These are phyloP conservation scores for Eufriesea mexicana DNA, from an alignment of 1,140 invertebrate genomes.

Conservation along the genomic window DNA sequence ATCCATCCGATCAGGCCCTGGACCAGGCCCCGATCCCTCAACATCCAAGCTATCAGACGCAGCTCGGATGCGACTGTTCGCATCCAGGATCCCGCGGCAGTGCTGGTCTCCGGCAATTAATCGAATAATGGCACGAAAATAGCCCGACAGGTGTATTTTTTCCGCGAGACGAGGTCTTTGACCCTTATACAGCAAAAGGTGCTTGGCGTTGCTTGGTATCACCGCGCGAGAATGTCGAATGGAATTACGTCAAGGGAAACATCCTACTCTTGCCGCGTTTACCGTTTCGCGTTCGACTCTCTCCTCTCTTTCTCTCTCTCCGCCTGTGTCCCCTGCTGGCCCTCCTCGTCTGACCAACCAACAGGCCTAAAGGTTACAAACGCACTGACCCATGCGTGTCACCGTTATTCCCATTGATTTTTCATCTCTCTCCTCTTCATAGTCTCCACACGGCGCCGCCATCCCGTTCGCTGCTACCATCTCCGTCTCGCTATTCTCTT, in stretches of 20 bases:
- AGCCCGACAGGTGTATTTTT: slow-evolving; percentile 51
- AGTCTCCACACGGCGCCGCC: neutral
- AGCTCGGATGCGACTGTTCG: neutral
- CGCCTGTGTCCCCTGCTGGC: slow-evolving; percentile 2
- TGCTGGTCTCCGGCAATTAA: slow-evolving; percentile 49
- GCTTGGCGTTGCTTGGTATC: slow-evolving; percentile 51
- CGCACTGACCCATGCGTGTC: slow-evolving; percentile 72
- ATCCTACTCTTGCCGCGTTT: slow-evolving; percentile 64
- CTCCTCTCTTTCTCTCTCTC: slow-evolving; percentile 7
- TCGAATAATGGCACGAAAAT: slow-evolving; percentile 64
- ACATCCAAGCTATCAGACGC: neutral
- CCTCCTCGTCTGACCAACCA: slow-evolving; percentile 15
- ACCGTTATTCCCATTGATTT: slow-evolving; percentile 70
- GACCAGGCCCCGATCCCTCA: no score
- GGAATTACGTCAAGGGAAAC: slow-evolving; percentile 69
- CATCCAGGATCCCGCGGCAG: neutral
- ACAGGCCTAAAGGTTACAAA: slow-evolving; percentile 66
- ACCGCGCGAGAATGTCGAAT: slow-evolving; percentile 67
- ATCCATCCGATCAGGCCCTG: no score
- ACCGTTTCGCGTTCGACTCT: slow-evolving; percentile 64
- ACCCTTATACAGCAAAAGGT: slow-evolving; percentile 50
- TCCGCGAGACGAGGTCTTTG: slow-evolving; percentile 43
- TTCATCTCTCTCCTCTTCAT: slow-evolving; percentile 13
- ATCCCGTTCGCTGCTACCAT: neutral
- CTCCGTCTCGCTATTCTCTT: neutral